Conservation (phyloP, 2,888 invertebrate species). For the Andrena bucephala region DNA sequence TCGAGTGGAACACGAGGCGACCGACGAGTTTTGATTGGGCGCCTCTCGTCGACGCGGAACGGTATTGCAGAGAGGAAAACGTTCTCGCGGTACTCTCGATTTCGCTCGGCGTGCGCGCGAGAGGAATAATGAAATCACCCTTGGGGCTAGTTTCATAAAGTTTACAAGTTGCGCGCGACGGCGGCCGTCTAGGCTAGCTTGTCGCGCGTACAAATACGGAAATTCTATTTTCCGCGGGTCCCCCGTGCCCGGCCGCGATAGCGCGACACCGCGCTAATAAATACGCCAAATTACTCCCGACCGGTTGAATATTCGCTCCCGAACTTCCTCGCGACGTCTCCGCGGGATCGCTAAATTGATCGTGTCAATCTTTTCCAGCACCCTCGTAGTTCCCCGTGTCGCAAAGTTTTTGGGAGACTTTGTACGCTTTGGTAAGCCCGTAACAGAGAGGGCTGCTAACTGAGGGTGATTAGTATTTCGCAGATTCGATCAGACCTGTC, state of each 20-base stretch:
- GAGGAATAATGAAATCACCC: slow-evolving; percentile 68
- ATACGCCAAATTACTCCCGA: slow-evolving; percentile 49
- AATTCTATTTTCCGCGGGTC: slow-evolving; percentile 59
- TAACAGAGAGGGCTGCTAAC: background rate
- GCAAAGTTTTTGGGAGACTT: slow-evolving; percentile 26
- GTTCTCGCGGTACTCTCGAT: slow-evolving; percentile 56
- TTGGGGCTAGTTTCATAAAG: slow-evolving; percentile 62
- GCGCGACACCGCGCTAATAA: slow-evolving; percentile 49
- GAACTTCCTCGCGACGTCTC: slow-evolving; percentile 13
- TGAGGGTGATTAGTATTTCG: slow-evolving; percentile 1
- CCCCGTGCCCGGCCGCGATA: slow-evolving; percentile 23
- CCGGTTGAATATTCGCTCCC: slow-evolving; percentile 39
- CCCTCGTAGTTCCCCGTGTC: background rate
- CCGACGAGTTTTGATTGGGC: slow-evolving; percentile 63
- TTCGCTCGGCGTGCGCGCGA: slow-evolving; percentile 45
- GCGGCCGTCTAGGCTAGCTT: background rate
- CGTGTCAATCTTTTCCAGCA: slow-evolving; percentile 38
- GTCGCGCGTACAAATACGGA: slow-evolving; percentile 37
- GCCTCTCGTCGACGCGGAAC: slow-evolving; percentile 28
- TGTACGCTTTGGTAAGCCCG: background rate
- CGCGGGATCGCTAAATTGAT: slow-evolving; percentile 35
- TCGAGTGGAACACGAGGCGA: slow-evolving; percentile 35
- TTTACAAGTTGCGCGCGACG: slow-evolving; percentile 54
- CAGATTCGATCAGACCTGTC: slow-evolving; percentile 16
- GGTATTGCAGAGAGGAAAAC: slow-evolving; percentile 40